Conservation (phyloP, 2,113 vertebrate genomes). For the Scytalopus superciliaris region DNA sequence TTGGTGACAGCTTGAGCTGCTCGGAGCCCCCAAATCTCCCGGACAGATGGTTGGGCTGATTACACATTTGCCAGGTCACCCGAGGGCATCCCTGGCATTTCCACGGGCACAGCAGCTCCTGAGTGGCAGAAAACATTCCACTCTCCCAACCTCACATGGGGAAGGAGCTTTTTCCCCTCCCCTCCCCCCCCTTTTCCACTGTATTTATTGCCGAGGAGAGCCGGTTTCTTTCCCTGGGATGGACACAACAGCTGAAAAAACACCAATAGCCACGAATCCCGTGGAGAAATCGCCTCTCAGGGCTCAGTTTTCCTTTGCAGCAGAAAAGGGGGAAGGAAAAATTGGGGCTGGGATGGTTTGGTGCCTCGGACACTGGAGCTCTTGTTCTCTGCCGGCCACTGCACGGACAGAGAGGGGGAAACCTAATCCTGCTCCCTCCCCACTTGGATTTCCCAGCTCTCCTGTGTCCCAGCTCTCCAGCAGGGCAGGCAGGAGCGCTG, state of each 20-base stretch:
- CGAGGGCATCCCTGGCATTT: rapidly evolving
- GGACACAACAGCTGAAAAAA: rapidly evolving
- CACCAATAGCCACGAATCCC: rapidly evolving
- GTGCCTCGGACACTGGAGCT: background rate
- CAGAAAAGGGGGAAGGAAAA: background rate
- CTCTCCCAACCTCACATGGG: rapidly evolving
- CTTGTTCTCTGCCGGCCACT: background rate
- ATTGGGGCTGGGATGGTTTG: background rate
- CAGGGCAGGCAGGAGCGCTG: background rate
- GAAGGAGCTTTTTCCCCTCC: background rate
- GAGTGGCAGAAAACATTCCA: rapidly evolving
- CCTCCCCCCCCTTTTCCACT: no score
- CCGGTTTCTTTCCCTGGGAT: rapidly evolving
- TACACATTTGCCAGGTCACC: background rate
- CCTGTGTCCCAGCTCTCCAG: background rate
- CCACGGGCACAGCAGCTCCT: background rate
- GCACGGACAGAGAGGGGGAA: background rate
- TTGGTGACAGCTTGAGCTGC: background rate
- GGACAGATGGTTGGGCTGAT: background rate
- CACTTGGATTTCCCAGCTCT: background rate
- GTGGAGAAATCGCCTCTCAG: rapidly evolving
- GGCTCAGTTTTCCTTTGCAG: background rate
- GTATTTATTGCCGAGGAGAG: background rate
- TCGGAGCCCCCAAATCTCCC: background rate
- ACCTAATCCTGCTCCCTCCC: background rate